Evolutionary conservation across 2,888 invertebrate genomes (phyloP), one percentile per base, ranked within the genome.

Genomic region (Zele albiditarsus): DNA sequence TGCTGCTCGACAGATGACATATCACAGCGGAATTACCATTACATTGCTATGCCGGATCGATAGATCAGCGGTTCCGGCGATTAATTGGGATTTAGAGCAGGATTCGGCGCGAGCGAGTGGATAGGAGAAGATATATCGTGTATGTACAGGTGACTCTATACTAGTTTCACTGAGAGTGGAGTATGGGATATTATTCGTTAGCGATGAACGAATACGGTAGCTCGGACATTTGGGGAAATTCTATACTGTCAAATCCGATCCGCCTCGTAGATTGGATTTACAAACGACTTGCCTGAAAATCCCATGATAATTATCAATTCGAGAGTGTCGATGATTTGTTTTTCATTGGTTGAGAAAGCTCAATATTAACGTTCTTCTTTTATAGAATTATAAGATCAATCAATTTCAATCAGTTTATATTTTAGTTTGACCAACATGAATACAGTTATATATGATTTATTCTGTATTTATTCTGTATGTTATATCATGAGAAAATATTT

Each of bases 41-140:
- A 65, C 42, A 57, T 72, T 49, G 53, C n/a, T 63, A 57, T 31
- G 20, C 23, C 3, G 71, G 65, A 72, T 72, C 65, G 65, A 72
- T 72, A 65, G 65, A 72, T 72, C 71, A 72, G 65, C 31, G 71
- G 53, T 72, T 65, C 53, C 65, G 65, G 65, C 57, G 65, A 72
- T 72, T 65, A 72, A 65, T 72, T 72, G 71, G 65, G 65, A 72
- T 72, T 72, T 72, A 31, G 65, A 53, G n/a, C 27, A 23, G 60
- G 71, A 71, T 42, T 60, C n/a, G 46, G 71, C 60, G 71, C 46
- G 27, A 71, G 71, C 62, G 58, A 62, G 46, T 71, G 46, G 62
- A 71, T 71, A 70, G 53, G 20, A 38, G 60, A 71, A 62, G 46
- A 71, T 71, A 25, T 42, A 46, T 27, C 14, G 46, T 27, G 25